A percentile compares a stretch with the other conserved stretches of the same genome.
phyloP scores from a whole-genome alignment of 2,888 invertebrate species.

The Drosophila subquinaria region DNA sequence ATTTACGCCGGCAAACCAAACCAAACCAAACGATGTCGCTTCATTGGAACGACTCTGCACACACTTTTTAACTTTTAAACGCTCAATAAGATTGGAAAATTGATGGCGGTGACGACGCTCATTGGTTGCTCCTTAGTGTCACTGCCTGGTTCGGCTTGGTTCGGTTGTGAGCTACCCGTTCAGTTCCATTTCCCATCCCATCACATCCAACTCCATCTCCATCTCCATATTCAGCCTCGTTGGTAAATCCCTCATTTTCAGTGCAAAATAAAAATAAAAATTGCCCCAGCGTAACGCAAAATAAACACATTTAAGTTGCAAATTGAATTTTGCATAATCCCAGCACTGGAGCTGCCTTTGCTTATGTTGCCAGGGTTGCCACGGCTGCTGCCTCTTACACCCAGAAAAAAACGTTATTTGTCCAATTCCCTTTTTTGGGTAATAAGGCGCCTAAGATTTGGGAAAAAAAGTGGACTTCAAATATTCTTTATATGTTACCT shows the following conservation, averaged over 20 bases:
- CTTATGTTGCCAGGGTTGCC: not conserved
- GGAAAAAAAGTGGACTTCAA: no score
- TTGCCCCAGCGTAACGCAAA: slow-evolving; percentile 82
- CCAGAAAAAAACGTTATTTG: no score
- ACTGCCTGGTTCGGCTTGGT: not conserved
- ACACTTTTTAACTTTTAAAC: slow-evolving; percentile 73
- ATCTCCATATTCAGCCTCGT: slow-evolving; percentile 7
- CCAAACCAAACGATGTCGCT: slow-evolving; percentile 52
- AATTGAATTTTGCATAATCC: slow-evolving; percentile 84
- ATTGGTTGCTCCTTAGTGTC: slow-evolving; percentile 48
- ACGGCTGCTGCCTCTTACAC: slow-evolving; percentile 30
- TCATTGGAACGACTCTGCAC: slow-evolving; percentile 23
- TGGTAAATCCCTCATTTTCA: slow-evolving; percentile 79
- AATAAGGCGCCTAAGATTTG: no score
- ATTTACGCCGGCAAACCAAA: slow-evolving; percentile 65
- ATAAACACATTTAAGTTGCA: slow-evolving; percentile 85
- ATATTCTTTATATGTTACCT: no score
- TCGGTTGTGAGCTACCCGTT: slow-evolving; percentile 40
- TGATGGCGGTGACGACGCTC: slow-evolving; percentile 73
- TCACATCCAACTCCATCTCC: not conserved
- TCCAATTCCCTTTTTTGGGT: no score
- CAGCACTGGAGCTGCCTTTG: slow-evolving; percentile 36
- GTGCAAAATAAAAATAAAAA: slow-evolving; percentile 71
- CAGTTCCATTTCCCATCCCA: slow-evolving; percentile 8
- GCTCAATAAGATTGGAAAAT: slow-evolving; percentile 83